Evolutionary conservation across 2,888 invertebrate species (phyloP), one percentile per base, ranked within the genome.

Genomic region (Callyntrura sp.): DNA sequence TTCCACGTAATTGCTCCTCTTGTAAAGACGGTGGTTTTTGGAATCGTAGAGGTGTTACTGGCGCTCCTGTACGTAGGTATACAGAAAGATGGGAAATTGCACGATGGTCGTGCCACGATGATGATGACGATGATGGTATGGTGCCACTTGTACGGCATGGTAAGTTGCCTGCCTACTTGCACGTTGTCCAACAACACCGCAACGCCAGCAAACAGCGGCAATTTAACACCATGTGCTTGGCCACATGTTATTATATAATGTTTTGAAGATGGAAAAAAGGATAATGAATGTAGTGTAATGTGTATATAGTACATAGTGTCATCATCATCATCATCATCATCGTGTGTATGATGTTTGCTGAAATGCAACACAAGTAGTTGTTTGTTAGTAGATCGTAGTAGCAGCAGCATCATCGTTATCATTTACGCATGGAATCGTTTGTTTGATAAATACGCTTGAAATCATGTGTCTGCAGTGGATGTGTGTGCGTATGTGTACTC

Each of bases 191-290:
- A 35, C 35, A 35, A 35, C 35, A 23, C n/a, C n/a, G 76, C 51
- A 48, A 6, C 35, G 9, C 0, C 65, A 45, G 65, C 28, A 12
- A 76, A 51, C 6, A 23, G 6, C 3, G 76, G 28, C 35, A 4
- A 4, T 68, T 62, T 28, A 14, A 20, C 23, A 57, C 79, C 79
- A 81, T 81, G 81, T 81, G 81, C 81, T 81, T 60, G n/a, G 35
- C 43, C 81, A 81, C 81, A 60, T 78, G 78, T 11, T 55, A 35
- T 14, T 28, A 68, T 51, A 8, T 35, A 35, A 12, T 79, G 9
- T 14, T 60, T 20, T 60, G 68, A 6, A 12, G 5, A 68, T 14
- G 17, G 60, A 8, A 20, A 23, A 23, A 5, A 23, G 8, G 4
- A 35, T 68, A 35, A 57, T 57, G 57, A 17, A 57, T 35, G 6